These are phyloP conservation scores for Bovichtus variegatus DNA, from an alignment of 2,797 vertebrate species.

Conservation along the genomic window DNA sequence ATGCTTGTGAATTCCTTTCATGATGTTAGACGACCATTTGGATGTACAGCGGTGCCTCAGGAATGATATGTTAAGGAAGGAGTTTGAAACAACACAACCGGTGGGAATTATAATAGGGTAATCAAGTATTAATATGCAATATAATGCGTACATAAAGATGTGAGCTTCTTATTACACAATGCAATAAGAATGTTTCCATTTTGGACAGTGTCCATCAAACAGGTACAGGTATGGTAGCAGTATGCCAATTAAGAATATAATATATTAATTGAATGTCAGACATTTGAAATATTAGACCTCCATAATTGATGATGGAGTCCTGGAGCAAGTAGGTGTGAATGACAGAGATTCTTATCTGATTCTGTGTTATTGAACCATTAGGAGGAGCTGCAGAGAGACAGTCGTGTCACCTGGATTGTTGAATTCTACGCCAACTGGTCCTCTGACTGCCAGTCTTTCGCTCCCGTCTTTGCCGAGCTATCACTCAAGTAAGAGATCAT, in stretches of 20 bases:
- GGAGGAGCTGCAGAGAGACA: constrained; percentile 92
- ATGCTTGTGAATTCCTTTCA: not conserved
- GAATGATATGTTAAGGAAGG: not conserved
- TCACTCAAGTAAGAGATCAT: constrained; percentile 91
- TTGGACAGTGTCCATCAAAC: not conserved
- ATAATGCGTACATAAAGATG: not conserved
- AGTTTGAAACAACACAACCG: not conserved
- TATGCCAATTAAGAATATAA: not conserved
- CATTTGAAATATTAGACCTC: not conserved
- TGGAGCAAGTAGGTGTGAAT: not conserved
- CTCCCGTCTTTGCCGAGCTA: constrained; percentile 92
- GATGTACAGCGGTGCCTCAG: not conserved
- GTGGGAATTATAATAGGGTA: not conserved
- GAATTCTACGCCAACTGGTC: constrained; percentile 99
- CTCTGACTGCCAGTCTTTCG: constrained; percentile 96
- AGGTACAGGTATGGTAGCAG: not conserved
- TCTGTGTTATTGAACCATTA: constrained; percentile 60
- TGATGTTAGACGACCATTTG: not conserved
- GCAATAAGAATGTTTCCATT: not conserved
- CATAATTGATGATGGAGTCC: not conserved
- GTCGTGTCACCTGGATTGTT: constrained; percentile 92
- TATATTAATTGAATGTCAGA: not conserved
- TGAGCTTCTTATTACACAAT: not conserved
- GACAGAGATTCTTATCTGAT: not conserved
- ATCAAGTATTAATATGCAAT: not conserved